Evolutionary conservation across 2,113 vertebrate genomes (phyloP).

Genomic region (Poecilia latipinna): DNA sequence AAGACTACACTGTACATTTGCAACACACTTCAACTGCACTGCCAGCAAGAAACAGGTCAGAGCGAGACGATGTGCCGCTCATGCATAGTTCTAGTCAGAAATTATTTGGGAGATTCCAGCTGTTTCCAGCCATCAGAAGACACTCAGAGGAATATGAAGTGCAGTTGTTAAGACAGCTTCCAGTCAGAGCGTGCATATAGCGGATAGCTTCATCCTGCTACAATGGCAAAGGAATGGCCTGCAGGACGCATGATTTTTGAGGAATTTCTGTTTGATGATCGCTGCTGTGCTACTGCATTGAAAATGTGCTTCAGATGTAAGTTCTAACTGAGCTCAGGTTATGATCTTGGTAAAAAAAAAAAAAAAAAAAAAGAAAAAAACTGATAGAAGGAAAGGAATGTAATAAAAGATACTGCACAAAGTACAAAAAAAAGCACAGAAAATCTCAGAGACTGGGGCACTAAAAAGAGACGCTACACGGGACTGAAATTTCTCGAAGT

Average conservation of each 20-base stretch:
- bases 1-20: constrained; percentile 18
- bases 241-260: constrained; percentile 31
- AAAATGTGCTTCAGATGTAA: constrained; percentile 54
- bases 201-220: constrained; percentile 27
- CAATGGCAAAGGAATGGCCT: constrained; percentile 25
- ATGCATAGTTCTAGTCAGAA: constrained; percentile 17
- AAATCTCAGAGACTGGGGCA: constrained; percentile 19
- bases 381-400: constrained; percentile 18
- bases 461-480: constrained; percentile 23
- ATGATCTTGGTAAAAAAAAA: constrained; percentile 26
- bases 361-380: neutral
- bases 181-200: constrained; percentile 13
- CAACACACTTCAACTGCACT: constrained; percentile 3
- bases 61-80: constrained; percentile 20
- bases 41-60: neutral
- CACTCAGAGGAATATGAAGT: constrained; percentile 21
- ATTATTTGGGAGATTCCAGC: constrained; percentile 45
- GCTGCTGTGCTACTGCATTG: constrained; percentile 44
- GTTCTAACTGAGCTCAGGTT: constrained; percentile 38
- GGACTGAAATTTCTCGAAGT: constrained; percentile 26
- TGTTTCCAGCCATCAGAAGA: constrained; percentile 36
- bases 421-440: constrained; percentile 24
- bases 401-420: constrained; percentile 26
- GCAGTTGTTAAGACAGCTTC: constrained; percentile 33
- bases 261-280: constrained; percentile 27